Base-by-base conservation (phyloP, 1,140 invertebrate genomes). In the Aphelenchoides fujianensis region DNA sequence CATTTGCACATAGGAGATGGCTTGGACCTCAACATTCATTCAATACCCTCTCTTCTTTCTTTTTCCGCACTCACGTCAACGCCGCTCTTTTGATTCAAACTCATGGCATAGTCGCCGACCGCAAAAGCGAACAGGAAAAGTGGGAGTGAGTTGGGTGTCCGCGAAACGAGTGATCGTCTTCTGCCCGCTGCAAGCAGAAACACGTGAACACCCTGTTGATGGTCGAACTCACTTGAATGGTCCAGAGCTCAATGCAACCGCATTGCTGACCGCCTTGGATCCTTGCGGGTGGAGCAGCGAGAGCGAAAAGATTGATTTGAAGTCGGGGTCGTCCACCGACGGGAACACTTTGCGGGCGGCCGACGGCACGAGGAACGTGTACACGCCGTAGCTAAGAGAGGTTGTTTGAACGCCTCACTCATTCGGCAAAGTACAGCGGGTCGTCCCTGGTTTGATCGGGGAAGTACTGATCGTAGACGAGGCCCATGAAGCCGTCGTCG, bases 321-420 rank as follows among this genome's bases (percentile, higher is more conserved):
- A 66, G 36, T 16, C 37, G 2, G 32, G 63, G 7, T 66, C 63
- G 63, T 66, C 63, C 1, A 66, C 27, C 12, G 0, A 32, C 2
- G 63, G 63, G 34, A 66, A 66, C 1, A 37, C 63, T 35, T 66
- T 30, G 23, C 63, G 63, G 53, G 27, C 32, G 7, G n/a, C n/a
- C 28, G 63, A 23, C 16, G 63, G 31, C 1, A 23, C 28, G 28
- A 66, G 53, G 36, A 66, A 36, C 16, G 63, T 36, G 1, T 35
- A 12, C 1, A 66, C 34, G 0, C 23, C 32, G 9, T 34, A 35
- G 0, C 63, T 66, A 30, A 34, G 53, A 0, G 7, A 1, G 53
- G 34, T 59, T 5, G 34, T 59, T 16, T 30, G 28, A 23, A 59
- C 5, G 55, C 34, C 23, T 59, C 41, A 16, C 12, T 16, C 12